phyloP scores from a whole-genome alignment of 1,140 invertebrate species.

The Spodoptera frugiperda region DNA sequence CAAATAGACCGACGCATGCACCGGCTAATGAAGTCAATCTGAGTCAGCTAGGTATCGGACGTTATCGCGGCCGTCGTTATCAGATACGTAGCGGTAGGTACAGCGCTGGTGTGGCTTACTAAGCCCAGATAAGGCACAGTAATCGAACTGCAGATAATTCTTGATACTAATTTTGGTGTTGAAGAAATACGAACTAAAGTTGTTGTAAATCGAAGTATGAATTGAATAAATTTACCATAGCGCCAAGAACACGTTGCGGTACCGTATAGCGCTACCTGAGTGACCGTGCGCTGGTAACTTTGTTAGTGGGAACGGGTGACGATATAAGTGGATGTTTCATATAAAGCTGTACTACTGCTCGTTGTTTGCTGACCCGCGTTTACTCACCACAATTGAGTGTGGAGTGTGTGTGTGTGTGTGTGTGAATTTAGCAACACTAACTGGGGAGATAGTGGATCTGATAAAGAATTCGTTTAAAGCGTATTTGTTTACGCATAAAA shows the following conservation, averaged over 20 bases:
- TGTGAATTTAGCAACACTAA: not conserved
- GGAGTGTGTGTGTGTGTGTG: not conserved
- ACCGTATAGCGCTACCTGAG: not conserved
- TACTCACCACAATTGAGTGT: not conserved
- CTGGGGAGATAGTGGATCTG: conserved; percentile 12
- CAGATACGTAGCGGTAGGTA: conserved; percentile 65
- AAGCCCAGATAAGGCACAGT: not conserved
- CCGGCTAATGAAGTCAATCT: conserved; percentile 57
- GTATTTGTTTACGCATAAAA: not conserved
- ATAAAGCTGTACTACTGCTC: not conserved
- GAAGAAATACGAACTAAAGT: not conserved
- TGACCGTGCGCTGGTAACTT: not conserved
- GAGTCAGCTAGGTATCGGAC: conserved; percentile 69
- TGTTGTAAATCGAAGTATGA: no score
- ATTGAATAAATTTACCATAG: not conserved
- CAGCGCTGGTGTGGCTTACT: not conserved
- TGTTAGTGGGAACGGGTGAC: not conserved
- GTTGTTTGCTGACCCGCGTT: not conserved
- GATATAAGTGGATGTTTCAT: not conserved
- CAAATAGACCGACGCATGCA: conserved; percentile 24
- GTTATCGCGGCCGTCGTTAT: conserved; percentile 74
- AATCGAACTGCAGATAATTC: conserved; percentile 22
- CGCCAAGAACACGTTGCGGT: not conserved
- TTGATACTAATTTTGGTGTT: not conserved
- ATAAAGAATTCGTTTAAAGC: not conserved